Base-by-base conservation (phyloP, 2,888 invertebrate species). In the Pogonocherus hispidulus region DNA sequence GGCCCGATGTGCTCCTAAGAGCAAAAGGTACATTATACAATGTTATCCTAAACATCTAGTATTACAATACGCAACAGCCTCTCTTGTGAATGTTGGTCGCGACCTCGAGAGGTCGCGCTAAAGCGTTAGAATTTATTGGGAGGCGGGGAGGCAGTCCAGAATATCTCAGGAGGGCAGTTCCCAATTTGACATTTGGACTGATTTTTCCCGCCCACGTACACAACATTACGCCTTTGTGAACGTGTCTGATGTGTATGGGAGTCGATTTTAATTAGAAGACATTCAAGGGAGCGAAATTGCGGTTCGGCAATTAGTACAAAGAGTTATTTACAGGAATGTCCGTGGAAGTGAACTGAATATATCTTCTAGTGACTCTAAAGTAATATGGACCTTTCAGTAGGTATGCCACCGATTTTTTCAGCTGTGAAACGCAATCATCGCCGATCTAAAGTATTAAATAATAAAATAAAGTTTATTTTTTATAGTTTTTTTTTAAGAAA, bases 101-200 rank as follows among this genome's bases (percentile, higher is more conserved):
- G 76, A 76, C 74, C 76, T 49, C 20, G 35, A 23, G 49, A 41
- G 54, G 57, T 82, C 81, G 81, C 84, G 82, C 84, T 86, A 86
- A 87, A 87, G 86, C 87, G 86, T 87, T 86, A 85, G 85, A 86
- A 86, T 86, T 76, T 85, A 83, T 84, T 85, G 70, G 62, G 65
- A 69, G 57, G 54, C 49, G 69, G 47, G 59, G 2, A 49, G 57
- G 62, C 16, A 35, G 62, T 55, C 44, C 46, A 57, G 37, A 63
- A 57, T 59, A 23, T 55, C 44, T 57, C 46, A 57, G 57, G 57
- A 57, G 46, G 44, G 57, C 57, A 57, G 27, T 57, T 57, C 57
- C 57, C 46, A 46, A 57, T 44, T 57, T 57, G 57, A 57, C 57
- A 6, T 59, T 59, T 59, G 59, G 59, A 59, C 47, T 16, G 11